Base-by-base conservation (phyloP, 1,140 invertebrate species). In the Lysiphlebus fabarum region DNA sequence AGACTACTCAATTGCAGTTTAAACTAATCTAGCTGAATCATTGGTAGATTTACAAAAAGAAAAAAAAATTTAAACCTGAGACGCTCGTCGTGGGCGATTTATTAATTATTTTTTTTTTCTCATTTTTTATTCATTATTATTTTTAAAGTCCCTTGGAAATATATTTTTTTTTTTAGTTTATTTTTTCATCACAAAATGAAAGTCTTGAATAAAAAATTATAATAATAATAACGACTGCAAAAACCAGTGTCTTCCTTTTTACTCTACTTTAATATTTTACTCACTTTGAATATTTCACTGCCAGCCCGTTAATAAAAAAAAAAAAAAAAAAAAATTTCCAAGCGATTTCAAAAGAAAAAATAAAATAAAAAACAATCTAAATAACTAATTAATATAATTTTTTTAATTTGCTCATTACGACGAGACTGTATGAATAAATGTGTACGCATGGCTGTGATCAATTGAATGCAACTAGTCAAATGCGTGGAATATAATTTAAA, bases 1-100 rank as follows among this genome's bases (percentile, higher is more conserved):
- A 53, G 86, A 87, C 70, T 87, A 86, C 67, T 87, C 86, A 9
- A 87, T 87, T 67, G 85, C 86, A 59, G 85, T 87, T 64, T 87
- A 81, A 78, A 69, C 61, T 64, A 36, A 12, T 7, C 40, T 36
- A 33, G 17, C 17, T 47, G n/a, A 14, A 17, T 54, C 4, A 43
- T 34, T 56, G 54, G 8, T 7, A 56, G n/a, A 34, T 47, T 26
- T 2, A 26, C 17, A 26, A 26, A 26, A 26, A 26, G 4, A 26
- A 8, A 53, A n/a, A 41, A 12, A 26, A 53, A 8, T 17, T 53
- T 17, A 37, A 11, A 5, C 17, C 17, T 26, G 17, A 17, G 8
- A 17, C 45, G 11, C 49, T 56, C 44, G 54, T 56, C 54, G 43
- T 56, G 54, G 43, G 17, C 4, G 17, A 26, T 26, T 26, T 26